Base-by-base conservation (phyloP, 2,797 vertebrate species). In the Macroramphosus scolopax region DNA sequence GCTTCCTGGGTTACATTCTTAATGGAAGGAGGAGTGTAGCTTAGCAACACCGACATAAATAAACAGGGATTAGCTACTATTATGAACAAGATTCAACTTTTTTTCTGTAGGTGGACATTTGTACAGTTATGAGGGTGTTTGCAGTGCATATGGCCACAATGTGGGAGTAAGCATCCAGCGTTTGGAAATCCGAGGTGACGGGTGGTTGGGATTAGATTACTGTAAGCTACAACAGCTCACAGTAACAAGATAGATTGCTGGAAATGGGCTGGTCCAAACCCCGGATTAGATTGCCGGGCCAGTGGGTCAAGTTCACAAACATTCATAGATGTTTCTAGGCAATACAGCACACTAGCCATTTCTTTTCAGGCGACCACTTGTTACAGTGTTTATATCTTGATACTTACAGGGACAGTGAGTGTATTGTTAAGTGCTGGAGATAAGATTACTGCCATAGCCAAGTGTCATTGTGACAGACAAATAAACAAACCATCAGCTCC, bases 201-300 rank as follows among this genome's bases (percentile, higher is more conserved):
- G 68, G 41, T 75, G 63, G 66, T 50, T 64, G 29, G 63, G 79
- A 87, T 87, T 83, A 85, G 83, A 83, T 87, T 87, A 84, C 70
- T 40, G 45, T 84, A 89, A 87, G 57, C 82, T 81, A 83, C 63
- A 61, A 75, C 57, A 78, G 78, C 73, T 84, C 76, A 73, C 53
- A 75, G 73, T 85, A 89, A 84, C 75, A 62, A 77, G 68, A 84
- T 84, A 77, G 55, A 76, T 50, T 32, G 42, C 65, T 83, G 52
- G 37, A 71, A 73, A 78, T 71, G 63, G 63, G 39, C 57, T 58
- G 46, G 17, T 55, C 59, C 45, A 56, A 48, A 71, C 22, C 12
- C 34, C 1, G 37, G 81, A 86, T 83, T 86, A 84, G 47, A 75
- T 73, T 20, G 53, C 36, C 22, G 46, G 52, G 59, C 66, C 58